phyloP scores from a whole-genome alignment of 2,888 invertebrate species.

The Lasioglossum lativentre region DNA sequence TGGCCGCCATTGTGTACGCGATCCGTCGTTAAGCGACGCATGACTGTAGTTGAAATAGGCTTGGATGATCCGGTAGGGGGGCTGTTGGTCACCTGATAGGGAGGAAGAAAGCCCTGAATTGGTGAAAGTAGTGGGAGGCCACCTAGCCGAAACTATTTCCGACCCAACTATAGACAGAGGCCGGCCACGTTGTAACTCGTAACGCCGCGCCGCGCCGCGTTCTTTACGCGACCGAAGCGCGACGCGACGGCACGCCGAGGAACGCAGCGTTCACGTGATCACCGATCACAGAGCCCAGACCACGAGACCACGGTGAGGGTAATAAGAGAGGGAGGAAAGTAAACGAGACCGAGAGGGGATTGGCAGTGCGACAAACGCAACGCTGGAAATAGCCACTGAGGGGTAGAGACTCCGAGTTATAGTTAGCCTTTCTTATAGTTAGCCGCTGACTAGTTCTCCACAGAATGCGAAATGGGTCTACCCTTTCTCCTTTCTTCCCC shows the following conservation, averaged over 20 bases:
- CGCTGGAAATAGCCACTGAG: constrained; percentile 72
- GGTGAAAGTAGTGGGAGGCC: neutral
- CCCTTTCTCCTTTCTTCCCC: constrained; percentile 10
- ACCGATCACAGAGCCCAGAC: neutral
- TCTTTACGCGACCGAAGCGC: constrained; percentile 28
- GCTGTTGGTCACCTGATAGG: neutral
- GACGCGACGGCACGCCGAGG: constrained; percentile 15
- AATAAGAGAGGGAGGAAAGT: constrained; percentile 20
- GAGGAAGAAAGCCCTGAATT: neutral
- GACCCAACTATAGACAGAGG: constrained; percentile 9
- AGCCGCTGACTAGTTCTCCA: constrained; percentile 79
- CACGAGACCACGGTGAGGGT: constrained; percentile 17
- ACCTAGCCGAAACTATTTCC: neutral
- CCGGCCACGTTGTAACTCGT: constrained; percentile 22
- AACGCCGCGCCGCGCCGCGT: constrained; percentile 22
- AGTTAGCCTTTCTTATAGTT: constrained; percentile 81
- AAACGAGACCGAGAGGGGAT: constrained; percentile 55
- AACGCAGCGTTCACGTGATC: constrained; percentile 36
- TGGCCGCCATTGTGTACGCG: too few species aligned
- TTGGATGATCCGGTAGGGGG: neutral
- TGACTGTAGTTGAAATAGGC: neutral
- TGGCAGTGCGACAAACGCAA: constrained; percentile 75
- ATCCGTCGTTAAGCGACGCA: too few species aligned
- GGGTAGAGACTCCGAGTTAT: constrained; percentile 75
- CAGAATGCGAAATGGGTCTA: constrained; percentile 76